Percentiles rank a stretch among this genome's conserved stretches.
These are phyloP conservation scores for Intellagama lesueurii DNA, from an alignment of 2,797 vertebrate species.

Conservation along the genomic window DNA sequence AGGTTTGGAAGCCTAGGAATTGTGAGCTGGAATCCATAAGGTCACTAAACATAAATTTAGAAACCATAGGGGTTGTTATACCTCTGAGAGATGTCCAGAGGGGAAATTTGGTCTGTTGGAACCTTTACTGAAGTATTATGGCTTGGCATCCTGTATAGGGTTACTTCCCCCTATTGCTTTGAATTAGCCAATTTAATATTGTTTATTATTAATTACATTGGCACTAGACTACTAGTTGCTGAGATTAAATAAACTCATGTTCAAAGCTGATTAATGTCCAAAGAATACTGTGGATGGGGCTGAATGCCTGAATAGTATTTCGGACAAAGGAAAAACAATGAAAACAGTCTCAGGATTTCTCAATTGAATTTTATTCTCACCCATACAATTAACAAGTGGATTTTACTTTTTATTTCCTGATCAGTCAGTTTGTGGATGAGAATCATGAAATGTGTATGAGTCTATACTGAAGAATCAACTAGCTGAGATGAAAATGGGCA, in stretches of 20 bases:
- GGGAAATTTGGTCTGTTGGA: background rate
- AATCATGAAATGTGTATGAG: constrained; percentile 25
- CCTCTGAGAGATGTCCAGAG: background rate
- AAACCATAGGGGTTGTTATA: background rate
- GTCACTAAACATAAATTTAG: background rate
- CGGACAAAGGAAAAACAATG: constrained; percentile 30
- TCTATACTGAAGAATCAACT: background rate
- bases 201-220: too few relatives aligned
- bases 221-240: too few relatives aligned
- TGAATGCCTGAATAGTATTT: constrained; percentile 23
- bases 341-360: constrained; percentile 16
- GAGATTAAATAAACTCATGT: background rate
- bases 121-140: background rate
- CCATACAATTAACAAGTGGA: background rate
- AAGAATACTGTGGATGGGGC: background rate
- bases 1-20: background rate
- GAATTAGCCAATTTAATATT: background rate
- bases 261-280: background rate
- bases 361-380: constrained; percentile 44
- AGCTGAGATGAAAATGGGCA: constrained; percentile 48
- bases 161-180: background rate
- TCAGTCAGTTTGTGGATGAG: background rate
- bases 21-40: too few relatives aligned
- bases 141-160: background rate
- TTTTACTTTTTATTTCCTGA: constrained; percentile 36